A percentile compares a stretch with the other conserved stretches of the same genome.
These are phyloP conservation scores for Cistogaster globosa DNA, from an alignment of 2,888 invertebrate species.

Conservation along the genomic window DNA sequence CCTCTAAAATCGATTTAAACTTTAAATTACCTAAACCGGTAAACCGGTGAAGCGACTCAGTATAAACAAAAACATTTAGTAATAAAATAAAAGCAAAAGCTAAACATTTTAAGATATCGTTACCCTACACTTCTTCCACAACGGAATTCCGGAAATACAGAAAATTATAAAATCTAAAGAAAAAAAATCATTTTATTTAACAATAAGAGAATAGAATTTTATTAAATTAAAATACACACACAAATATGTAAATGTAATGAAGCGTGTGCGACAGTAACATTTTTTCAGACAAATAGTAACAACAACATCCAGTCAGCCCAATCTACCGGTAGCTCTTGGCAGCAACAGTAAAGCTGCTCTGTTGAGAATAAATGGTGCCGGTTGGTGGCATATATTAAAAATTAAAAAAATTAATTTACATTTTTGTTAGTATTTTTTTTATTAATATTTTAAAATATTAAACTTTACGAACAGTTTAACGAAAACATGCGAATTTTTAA, in stretches of 20 bases:
- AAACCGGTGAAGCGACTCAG: no score
- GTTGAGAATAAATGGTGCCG: background rate
- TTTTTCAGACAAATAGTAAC: background rate
- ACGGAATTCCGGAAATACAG: no score
- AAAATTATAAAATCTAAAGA: no score
- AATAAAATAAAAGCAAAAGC: no score
- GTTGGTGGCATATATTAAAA: conserved; percentile 1
- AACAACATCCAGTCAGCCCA: background rate
- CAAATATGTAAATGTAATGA: conserved; percentile 53
- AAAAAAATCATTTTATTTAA: no score
- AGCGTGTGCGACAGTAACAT: conserved; percentile 39
- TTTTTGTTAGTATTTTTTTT: conserved; percentile 15
- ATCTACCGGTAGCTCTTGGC: background rate
- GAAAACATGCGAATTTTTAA: conserved; percentile 10
- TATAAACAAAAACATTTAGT: no score
- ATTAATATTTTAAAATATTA: conserved; percentile 18
- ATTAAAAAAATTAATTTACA: conserved; percentile 25
- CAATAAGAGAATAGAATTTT: background rate
- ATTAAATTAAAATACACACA: conserved; percentile 39
- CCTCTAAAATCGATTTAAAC: no score
- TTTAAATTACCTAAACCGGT: no score
- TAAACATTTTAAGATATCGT: no score
- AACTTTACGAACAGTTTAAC: conserved; percentile 7
- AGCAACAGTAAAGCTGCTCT: background rate
- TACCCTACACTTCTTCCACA: no score